phyloP scores from a whole-genome alignment of 1,140 invertebrate species.

The Lasaia peninsularis region DNA sequence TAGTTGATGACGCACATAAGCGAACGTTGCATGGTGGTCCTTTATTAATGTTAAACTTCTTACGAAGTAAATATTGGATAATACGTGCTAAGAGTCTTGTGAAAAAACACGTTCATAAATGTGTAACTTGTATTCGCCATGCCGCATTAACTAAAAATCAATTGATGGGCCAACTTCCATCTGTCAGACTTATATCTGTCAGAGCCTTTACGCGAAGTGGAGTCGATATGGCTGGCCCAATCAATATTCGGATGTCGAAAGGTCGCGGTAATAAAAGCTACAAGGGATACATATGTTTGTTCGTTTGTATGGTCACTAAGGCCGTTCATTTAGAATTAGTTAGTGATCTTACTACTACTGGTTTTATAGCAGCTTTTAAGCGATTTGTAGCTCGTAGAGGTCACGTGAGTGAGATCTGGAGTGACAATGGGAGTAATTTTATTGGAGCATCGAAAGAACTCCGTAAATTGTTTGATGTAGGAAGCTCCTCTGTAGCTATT shows the following conservation, averaged over 20 bases:
- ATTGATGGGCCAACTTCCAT: slow-evolving; percentile 22
- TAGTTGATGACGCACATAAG: slow-evolving; percentile 24
- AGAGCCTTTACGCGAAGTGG: slow-evolving; percentile 10
- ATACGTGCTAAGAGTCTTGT: slow-evolving; percentile 18
- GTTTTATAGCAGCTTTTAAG: slow-evolving; percentile 16
- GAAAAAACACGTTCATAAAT: slow-evolving; percentile 13
- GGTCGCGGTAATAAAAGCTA: slow-evolving; percentile 6
- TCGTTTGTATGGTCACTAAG: slow-evolving; percentile 19
- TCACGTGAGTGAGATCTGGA: slow-evolving; percentile 11
- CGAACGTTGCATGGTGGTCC: neutral
- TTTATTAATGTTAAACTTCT: slow-evolving; percentile 1
- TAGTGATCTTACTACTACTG: slow-evolving; percentile 12
- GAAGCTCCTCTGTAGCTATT: neutral
- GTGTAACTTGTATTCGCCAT: slow-evolving; percentile 16
- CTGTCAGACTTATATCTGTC: neutral
- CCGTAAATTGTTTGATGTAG: neutral
- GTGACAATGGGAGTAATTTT: slow-evolving; percentile 19
- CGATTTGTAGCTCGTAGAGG: slow-evolving; percentile 16
- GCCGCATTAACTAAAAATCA: neutral
- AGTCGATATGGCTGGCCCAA: slow-evolving; percentile 1
- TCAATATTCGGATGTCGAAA: neutral
- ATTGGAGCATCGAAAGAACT: slow-evolving; percentile 1
- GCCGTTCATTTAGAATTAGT: slow-evolving; percentile 16
- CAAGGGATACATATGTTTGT: slow-evolving; percentile 17
- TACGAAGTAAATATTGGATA: neutral